phyloP scores from a whole-genome alignment of 2,888 invertebrate species.

The Lithophane leautieri region DNA sequence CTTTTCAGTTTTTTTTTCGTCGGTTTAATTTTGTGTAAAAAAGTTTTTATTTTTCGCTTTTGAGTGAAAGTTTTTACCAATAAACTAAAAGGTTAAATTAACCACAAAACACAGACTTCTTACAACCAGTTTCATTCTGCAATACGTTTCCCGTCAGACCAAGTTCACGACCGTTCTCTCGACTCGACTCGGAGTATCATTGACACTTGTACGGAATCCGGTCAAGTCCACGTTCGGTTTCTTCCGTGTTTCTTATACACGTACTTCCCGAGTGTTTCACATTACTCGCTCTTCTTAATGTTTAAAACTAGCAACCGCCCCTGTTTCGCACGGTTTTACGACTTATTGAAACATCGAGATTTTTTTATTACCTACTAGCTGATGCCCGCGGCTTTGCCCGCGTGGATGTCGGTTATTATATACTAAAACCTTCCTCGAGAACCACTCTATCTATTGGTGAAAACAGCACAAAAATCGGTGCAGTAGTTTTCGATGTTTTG shows the following conservation, averaged over 20 bases:
- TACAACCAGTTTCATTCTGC: neutral
- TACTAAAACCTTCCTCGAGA: too few species aligned
- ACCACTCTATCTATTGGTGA: too few species aligned
- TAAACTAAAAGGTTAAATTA: neutral
- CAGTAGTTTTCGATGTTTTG: too few species aligned
- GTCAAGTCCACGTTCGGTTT: conserved; percentile 58
- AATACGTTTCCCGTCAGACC: neutral
- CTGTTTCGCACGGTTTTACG: neutral
- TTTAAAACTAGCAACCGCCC: neutral
- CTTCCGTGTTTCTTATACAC: conserved; percentile 47
- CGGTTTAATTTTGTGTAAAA: too few species aligned
- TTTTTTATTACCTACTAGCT: neutral
- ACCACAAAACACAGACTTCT: neutral
- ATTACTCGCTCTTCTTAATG: conserved; percentile 6
- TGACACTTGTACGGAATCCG: conserved; percentile 66
- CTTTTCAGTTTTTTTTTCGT: too few species aligned
- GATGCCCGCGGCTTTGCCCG: too few species aligned
- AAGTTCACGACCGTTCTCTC: conserved; percentile 57
- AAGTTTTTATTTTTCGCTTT: too few species aligned
- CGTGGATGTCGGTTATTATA: too few species aligned
- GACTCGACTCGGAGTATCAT: conserved; percentile 29
- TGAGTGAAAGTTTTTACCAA: too few species aligned
- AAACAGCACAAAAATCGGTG: too few species aligned
- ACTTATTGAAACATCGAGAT: too few species aligned
- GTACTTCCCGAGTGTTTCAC: conserved; percentile 8